Conservation (phyloP, 2,888 invertebrate genomes). For the Amiota minor region DNA sequence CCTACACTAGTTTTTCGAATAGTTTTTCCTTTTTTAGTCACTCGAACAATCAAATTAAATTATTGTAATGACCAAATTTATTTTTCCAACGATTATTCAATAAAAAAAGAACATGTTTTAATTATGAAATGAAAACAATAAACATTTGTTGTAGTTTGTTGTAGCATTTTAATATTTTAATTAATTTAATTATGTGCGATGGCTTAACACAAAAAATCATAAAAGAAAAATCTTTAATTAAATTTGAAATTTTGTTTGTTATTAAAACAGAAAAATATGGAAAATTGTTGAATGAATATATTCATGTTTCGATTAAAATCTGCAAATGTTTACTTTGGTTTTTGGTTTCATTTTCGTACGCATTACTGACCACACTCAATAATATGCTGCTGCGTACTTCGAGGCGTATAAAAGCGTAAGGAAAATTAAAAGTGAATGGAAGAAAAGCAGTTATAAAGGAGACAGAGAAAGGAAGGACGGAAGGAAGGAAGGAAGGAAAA, state of each 20-base stretch:
- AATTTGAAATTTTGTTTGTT: slow-evolving; percentile 19
- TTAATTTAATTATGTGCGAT: slow-evolving; percentile 13
- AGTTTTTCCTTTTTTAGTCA: too few relatives aligned
- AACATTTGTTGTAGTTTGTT: background rate
- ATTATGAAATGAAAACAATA: slow-evolving; percentile 19
- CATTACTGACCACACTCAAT: slow-evolving; percentile 8
- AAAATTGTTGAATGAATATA: too few relatives aligned
- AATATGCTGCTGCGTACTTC: background rate
- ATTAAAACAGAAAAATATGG: background rate
- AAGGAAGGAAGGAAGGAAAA: background rate
- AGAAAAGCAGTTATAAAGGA: too few relatives aligned
- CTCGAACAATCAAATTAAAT: too few relatives aligned
- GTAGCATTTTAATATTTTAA: slow-evolving; percentile 18
- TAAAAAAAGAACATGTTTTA: background rate
- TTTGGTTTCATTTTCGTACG: slow-evolving; percentile 7
- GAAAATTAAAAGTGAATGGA: background rate
- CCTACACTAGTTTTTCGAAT: too few relatives aligned
- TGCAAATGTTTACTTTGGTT: slow-evolving; percentile 6
- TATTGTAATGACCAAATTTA: too few relatives aligned
- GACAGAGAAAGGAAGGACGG: background rate
- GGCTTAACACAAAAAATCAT: slow-evolving; percentile 1
- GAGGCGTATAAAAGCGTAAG: slow-evolving; percentile 2
- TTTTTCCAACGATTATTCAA: background rate
- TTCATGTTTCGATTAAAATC: background rate
- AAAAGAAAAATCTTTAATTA: slow-evolving; percentile 1